Evolutionary conservation across 2,113 vertebrate genomes (phyloP).

Genomic region (Eulemur rufifrons): DNA sequence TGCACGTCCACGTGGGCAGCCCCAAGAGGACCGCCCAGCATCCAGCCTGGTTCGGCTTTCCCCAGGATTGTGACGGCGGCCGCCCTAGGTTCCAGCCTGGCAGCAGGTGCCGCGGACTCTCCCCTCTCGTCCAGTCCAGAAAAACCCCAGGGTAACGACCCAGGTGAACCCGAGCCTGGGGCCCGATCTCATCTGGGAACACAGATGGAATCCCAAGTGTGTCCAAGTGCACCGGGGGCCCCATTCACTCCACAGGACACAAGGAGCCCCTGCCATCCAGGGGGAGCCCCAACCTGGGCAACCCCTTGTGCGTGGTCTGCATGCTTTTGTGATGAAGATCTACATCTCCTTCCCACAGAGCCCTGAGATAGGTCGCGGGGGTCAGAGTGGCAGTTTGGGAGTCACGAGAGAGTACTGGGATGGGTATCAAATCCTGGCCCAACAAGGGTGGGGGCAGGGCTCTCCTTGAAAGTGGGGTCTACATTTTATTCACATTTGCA

Average conservation of each 20-base stretch:
- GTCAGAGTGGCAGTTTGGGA: neutral
- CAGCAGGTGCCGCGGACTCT: fast-evolving
- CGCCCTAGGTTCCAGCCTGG: neutral
- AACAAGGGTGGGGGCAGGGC: fast-evolving
- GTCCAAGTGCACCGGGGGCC: too few relatives aligned
- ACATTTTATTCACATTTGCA: too few relatives aligned
- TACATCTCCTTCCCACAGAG: neutral
- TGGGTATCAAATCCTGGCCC: too few relatives aligned
- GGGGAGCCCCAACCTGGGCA: neutral
- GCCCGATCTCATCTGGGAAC: neutral
- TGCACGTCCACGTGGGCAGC: fast-evolving
- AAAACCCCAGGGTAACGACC: neutral
- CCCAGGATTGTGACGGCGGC: neutral
- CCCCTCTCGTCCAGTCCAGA: neutral
- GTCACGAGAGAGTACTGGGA: neutral
- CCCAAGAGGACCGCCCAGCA: too few relatives aligned
- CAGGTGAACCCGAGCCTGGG: fast-evolving
- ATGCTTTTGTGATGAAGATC: neutral
- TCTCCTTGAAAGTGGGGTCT: neutral
- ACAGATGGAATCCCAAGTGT: neutral
- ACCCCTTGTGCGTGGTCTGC: neutral
- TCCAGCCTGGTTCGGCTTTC: neutral
- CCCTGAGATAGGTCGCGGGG: neutral
- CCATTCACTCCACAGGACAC: neutral
- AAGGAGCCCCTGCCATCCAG: neutral